Conservation (phyloP, 2,888 invertebrate species). For the Trichacis sp. region DNA sequence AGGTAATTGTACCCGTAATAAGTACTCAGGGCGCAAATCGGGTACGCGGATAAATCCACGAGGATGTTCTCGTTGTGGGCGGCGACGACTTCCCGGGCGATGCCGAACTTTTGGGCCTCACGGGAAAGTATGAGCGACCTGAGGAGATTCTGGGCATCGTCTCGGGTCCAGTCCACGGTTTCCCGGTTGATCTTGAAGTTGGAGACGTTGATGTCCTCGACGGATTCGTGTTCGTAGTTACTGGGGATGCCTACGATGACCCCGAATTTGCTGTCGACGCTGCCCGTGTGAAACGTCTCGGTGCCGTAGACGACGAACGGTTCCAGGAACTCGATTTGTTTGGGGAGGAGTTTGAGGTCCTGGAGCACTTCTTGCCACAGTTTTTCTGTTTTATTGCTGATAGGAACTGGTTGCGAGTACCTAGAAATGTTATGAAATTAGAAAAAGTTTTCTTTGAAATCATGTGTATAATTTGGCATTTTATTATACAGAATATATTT, state of each 20-base stretch:
- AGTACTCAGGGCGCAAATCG: neutral
- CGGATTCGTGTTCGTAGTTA: slow-evolving; percentile 75
- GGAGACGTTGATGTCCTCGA: slow-evolving; percentile 72
- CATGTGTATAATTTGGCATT: too few relatives aligned
- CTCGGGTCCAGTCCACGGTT: slow-evolving; percentile 76
- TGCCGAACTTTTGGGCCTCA: slow-evolving; percentile 83
- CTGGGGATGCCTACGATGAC: slow-evolving; percentile 80
- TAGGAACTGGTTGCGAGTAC: slow-evolving; percentile 73
- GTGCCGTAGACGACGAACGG: slow-evolving; percentile 82
- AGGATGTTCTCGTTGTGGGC: slow-evolving; percentile 70
- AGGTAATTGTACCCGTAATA: neutral
- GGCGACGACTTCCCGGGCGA: slow-evolving; percentile 81
- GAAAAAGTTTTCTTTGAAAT: too few relatives aligned
- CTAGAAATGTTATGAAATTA: too few relatives aligned
- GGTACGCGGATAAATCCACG: neutral
- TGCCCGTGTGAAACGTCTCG: slow-evolving; percentile 80
- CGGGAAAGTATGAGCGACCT: slow-evolving; percentile 81
- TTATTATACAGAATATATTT: too few relatives aligned
- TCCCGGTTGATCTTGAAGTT: slow-evolving; percentile 75
- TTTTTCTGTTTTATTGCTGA: slow-evolving; percentile 70
- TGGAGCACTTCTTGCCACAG: slow-evolving; percentile 73
- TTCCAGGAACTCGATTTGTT: slow-evolving; percentile 71
- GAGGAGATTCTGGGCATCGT: slow-evolving; percentile 74
- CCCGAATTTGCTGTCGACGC: slow-evolving; percentile 71
- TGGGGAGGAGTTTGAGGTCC: slow-evolving; percentile 72